A percentile compares a stretch with the other conserved stretches of the same genome.
Conservation (phyloP, 2,113 vertebrate species). For the Azemiops feae region DNA sequence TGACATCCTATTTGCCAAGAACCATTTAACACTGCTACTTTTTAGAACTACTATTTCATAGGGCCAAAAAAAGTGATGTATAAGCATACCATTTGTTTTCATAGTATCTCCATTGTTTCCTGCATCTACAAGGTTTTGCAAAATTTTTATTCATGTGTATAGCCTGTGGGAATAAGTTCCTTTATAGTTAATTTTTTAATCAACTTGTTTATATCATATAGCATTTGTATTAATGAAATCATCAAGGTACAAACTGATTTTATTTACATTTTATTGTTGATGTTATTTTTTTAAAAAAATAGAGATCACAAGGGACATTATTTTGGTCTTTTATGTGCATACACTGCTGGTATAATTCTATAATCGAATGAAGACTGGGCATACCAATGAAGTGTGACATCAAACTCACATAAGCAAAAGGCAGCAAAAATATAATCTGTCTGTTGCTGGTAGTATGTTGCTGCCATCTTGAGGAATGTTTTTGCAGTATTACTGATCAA, state of each 20-base stretch:
- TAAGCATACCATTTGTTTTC: background rate
- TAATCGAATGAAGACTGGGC: constrained; percentile 11
- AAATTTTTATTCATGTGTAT: background rate
- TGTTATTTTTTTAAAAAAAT: constrained; percentile 1
- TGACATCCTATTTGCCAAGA: background rate
- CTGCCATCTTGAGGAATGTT: constrained; percentile 22
- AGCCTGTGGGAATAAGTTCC: background rate
- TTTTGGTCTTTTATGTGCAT: constrained; percentile 15
- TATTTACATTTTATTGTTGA: constrained; percentile 2
- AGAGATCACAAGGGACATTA: constrained; percentile 1
- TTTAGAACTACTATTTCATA: background rate
- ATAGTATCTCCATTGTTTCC: background rate
- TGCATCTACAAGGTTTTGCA: background rate
- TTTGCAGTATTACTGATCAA: background rate
- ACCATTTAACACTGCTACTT: background rate
- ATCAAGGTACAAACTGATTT: constrained; percentile 25
- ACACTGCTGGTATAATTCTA: constrained; percentile 21
- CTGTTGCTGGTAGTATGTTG: background rate
- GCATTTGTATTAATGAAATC: constrained; percentile 22
- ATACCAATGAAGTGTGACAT: constrained; percentile 17
- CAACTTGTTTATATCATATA: background rate
- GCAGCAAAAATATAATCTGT: background rate
- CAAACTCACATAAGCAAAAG: background rate
- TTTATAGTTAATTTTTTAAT: constrained; percentile 11
- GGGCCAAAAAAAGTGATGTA: background rate